These are phyloP conservation scores for Syrista parreyssii DNA, from an alignment of 2,888 invertebrate species.

Conservation along the genomic window DNA sequence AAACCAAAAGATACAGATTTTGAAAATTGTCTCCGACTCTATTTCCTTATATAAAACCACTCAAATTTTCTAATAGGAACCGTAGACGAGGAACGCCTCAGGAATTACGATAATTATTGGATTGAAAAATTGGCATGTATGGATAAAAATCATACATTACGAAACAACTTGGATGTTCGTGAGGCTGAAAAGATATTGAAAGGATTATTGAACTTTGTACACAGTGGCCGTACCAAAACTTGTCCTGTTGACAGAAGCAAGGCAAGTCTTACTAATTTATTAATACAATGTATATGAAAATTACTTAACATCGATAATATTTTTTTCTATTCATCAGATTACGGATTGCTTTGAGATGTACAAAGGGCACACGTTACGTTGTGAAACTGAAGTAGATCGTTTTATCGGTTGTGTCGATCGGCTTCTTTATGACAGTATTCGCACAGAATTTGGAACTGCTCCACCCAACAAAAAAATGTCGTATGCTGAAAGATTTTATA, in stretches of 20 bases:
- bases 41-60: background rate
- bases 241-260: slow-evolving; percentile 29
- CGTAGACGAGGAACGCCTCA: slow-evolving; percentile 34
- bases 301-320: background rate
- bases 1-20: background rate
- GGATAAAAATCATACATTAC: slow-evolving; percentile 41
- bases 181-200: slow-evolving; percentile 37
- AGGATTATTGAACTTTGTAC: slow-evolving; percentile 30
- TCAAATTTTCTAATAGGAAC: slow-evolving; percentile 15
- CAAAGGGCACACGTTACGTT: slow-evolving; percentile 33
- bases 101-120: slow-evolving; percentile 49
- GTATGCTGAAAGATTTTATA: slow-evolving; percentile 38
- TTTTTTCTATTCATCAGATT: slow-evolving; percentile 32
- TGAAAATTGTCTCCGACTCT: background rate
- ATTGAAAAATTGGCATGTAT: slow-evolving; percentile 43
- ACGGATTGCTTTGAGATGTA: slow-evolving; percentile 33
- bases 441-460: slow-evolving; percentile 10
- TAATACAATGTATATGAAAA: background rate
- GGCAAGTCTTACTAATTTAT: slow-evolving; percentile 22
- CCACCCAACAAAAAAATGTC: slow-evolving; percentile 30
- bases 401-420: slow-evolving; percentile 45
- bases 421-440: slow-evolving; percentile 32
- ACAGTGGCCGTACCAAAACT: slow-evolving; percentile 15
- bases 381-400: slow-evolving; percentile 32
- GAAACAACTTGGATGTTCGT: slow-evolving; percentile 35